Evolutionary conservation across 92 coral and sea anemone genomes (phyloP).

Genomic region (Zoanthus gigantus): DNA sequence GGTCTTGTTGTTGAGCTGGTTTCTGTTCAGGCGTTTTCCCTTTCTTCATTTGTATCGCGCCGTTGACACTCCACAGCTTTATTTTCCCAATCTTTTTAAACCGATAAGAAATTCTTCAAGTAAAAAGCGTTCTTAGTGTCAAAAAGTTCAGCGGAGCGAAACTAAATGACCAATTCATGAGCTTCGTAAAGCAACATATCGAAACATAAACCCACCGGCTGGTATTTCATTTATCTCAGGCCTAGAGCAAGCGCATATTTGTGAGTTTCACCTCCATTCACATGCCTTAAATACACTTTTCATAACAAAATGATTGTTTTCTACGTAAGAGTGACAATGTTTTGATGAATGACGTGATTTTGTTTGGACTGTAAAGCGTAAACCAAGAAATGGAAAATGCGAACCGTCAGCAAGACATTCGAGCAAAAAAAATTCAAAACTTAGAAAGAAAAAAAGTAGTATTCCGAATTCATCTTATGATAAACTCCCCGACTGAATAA

Average conservation of each 20-base stretch:
- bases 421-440: not conserved
- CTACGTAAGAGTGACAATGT: not conserved
- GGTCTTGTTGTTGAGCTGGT: not conserved
- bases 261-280: not conserved
- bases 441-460: not conserved
- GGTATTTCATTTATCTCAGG: constrained; percentile 35
- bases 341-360: constrained; percentile 42
- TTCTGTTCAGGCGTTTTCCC: not conserved
- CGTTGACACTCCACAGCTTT: not conserved
- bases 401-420: not conserved
- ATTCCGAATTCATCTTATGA: not conserved
- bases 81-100: not conserved
- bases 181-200: constrained; percentile 9
- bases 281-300: constrained; percentile 44
- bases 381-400: not conserved
- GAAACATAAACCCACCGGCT: not conserved
- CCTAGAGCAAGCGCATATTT: not conserved
- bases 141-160: constrained; percentile 26
- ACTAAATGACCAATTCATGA: constrained; percentile 35
- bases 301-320: constrained; percentile 17
- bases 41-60: constrained; percentile 17
- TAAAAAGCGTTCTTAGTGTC: not conserved
- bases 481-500: not conserved
- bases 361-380: constrained; percentile 1
- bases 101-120: not conserved